Evolutionary conservation across 2,797 vertebrate genomes (phyloP).

Genomic region (Coreius guichenoti): DNA sequence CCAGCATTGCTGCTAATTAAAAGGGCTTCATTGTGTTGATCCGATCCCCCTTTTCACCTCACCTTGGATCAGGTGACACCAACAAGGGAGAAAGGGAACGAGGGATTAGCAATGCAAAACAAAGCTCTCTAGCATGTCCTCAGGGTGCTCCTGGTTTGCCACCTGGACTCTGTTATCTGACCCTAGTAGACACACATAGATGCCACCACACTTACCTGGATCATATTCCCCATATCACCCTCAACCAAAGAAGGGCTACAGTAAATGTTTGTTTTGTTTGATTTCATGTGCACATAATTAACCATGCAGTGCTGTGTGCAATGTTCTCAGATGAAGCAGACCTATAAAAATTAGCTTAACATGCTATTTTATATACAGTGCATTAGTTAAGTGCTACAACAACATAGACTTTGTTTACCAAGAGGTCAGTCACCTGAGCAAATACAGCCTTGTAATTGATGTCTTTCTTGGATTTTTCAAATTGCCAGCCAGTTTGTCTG

Average conservation of each 20-base stretch:
- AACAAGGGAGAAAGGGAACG: conserved; percentile 60
- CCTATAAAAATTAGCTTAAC: background rate
- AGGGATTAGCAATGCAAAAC: conserved; percentile 59
- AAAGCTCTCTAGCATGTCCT: conserved; percentile 69
- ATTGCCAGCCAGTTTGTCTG: conserved; percentile 28
- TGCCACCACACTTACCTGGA: conserved; percentile 54
- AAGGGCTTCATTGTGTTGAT: conserved; percentile 72
- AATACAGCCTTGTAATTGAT: conserved; percentile 34
- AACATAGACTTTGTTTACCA: background rate
- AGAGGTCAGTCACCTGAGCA: conserved; percentile 19
- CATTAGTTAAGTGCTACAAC: conserved; percentile 4
- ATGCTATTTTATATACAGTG: background rate
- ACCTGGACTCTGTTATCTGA: conserved; percentile 79
- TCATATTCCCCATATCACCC: conserved; percentile 50
- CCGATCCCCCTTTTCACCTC: conserved; percentile 62
- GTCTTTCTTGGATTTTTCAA: background rate
- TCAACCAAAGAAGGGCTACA: background rate
- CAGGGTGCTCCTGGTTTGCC: conserved; percentile 68
- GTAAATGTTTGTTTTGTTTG: conserved; percentile 22
- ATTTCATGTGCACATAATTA: conserved; percentile 13
- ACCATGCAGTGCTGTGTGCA: background rate
- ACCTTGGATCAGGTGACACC: conserved; percentile 71
- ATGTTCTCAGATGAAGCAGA: background rate
- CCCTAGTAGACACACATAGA: conserved; percentile 55
- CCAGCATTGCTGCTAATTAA: conserved; percentile 74